A percentile compares a stretch with the other conserved stretches of the same genome.
phyloP scores from a whole-genome alignment of 1,140 invertebrate species.

The Macrobrachium rosenbergii region DNA sequence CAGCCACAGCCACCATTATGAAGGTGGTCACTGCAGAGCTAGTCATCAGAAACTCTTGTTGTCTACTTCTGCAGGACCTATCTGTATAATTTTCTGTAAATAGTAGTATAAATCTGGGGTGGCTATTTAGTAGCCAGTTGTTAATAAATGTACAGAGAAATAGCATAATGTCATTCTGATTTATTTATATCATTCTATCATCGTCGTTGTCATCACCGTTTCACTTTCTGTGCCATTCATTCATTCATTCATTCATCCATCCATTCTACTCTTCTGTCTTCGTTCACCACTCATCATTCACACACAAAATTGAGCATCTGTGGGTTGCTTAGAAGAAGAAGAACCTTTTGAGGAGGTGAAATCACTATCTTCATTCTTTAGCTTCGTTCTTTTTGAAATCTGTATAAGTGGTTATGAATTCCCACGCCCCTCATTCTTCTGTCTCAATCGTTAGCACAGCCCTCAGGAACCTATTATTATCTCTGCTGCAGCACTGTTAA shows the following conservation, averaged over 20 bases:
- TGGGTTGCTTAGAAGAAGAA: neutral
- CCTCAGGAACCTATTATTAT: slow-evolving; percentile 57
- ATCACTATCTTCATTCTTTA: slow-evolving; percentile 1
- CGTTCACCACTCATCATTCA: slow-evolving; percentile 29
- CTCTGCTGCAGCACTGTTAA: slow-evolving; percentile 42
- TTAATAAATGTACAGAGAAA: slow-evolving; percentile 59
- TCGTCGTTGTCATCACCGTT: slow-evolving; percentile 49
- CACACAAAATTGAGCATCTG: slow-evolving; percentile 32
- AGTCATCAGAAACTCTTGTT: slow-evolving; percentile 35
- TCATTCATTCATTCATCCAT: no score
- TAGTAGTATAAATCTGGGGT: slow-evolving; percentile 20
- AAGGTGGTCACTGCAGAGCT: slow-evolving; percentile 28
- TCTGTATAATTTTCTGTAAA: neutral
- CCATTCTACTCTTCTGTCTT: slow-evolving; percentile 27
- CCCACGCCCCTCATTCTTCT: neutral
- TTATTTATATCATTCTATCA: slow-evolving; percentile 58
- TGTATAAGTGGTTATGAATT: no score
- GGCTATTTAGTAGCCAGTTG: slow-evolving; percentile 55
- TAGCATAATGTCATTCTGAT: slow-evolving; percentile 55
- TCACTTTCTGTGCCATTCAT: no score
- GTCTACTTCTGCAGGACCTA: slow-evolving; percentile 29
- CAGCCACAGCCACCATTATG: slow-evolving; percentile 62
- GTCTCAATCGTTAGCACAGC: slow-evolving; percentile 32
- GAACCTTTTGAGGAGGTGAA: no score
- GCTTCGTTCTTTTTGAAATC: slow-evolving; percentile 1